These are phyloP conservation scores for Jacana jacana DNA, from an alignment of 2,113 vertebrate genomes.

Conservation along the genomic window DNA sequence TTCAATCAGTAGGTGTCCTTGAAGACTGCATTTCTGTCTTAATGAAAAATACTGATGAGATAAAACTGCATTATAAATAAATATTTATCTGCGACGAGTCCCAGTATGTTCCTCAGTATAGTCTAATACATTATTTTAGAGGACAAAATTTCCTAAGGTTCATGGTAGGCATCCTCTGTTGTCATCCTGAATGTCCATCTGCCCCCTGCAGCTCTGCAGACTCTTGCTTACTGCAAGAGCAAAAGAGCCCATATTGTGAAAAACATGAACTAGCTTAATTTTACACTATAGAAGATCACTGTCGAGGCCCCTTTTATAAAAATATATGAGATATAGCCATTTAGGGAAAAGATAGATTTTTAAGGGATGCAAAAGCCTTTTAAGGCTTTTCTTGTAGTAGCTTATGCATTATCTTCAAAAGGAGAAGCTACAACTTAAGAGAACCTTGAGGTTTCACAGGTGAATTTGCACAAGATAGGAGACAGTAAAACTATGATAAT, in stretches of 20 bases:
- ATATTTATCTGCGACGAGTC: neutral
- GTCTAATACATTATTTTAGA: neutral
- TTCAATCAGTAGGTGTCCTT: neutral
- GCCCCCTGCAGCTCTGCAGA: neutral
- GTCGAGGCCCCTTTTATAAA: neutral
- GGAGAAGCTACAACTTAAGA: neutral
- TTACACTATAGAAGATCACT: neutral
- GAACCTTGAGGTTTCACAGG: neutral
- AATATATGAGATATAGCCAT: neutral
- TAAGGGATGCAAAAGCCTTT: neutral
- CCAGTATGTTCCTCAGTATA: neutral
- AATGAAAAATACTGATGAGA: neutral
- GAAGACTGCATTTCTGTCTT: neutral
- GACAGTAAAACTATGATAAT: neutral
- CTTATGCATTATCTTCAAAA: neutral
- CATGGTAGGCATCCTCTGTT: neutral
- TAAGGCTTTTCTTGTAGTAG: neutral
- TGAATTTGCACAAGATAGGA: neutral
- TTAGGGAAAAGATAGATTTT: neutral
- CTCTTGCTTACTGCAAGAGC: neutral
- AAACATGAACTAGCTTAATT: neutral
- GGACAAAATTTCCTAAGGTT: neutral
- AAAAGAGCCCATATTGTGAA: neutral
- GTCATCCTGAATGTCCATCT: neutral
- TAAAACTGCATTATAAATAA: conserved; percentile 13